phyloP scores from a whole-genome alignment of 2,113 vertebrate genomes.

The Sarotherodon lohbergeri region DNA sequence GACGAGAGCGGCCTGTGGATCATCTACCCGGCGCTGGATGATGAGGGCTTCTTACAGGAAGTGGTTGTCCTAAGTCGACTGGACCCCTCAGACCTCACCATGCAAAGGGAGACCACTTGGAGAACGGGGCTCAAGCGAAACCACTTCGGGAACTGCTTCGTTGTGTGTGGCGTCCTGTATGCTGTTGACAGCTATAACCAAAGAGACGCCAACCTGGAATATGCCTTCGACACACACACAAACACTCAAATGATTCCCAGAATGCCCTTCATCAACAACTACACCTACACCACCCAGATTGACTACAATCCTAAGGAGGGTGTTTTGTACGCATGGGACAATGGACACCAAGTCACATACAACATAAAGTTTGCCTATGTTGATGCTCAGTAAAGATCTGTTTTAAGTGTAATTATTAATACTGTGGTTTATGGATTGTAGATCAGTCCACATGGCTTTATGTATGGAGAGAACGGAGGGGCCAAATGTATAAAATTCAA shows the following conservation, averaged over 20 bases:
- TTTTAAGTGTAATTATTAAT: conserved; percentile 9
- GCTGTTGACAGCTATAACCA: conserved; percentile 89
- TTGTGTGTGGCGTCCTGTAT: conserved; percentile 94
- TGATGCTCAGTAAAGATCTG: conserved; percentile 48
- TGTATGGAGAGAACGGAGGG: background rate
- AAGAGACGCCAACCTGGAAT: conserved; percentile 86
- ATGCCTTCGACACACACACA: conserved; percentile 97
- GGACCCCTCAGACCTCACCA: conserved; percentile 85
- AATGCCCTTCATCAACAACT: conserved; percentile 91
- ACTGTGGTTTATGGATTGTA: conserved; percentile 80
- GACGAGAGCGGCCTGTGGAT: conserved; percentile 96
- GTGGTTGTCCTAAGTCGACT: conserved; percentile 90
- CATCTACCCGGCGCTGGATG: conserved; percentile 89
- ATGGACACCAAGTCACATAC: conserved; percentile 96
- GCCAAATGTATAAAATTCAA: conserved; percentile 29
- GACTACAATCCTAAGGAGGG: conserved; percentile 97
- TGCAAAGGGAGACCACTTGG: conserved; percentile 91
- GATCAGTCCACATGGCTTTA: conserved; percentile 78
- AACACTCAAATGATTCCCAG: conserved; percentile 93
- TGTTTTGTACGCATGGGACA: conserved; percentile 94
- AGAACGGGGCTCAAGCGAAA: conserved; percentile 86
- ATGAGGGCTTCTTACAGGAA: conserved; percentile 88
- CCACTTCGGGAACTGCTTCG: conserved; percentile 91
- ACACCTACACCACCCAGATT: conserved; percentile 90
- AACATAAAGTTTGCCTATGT: conserved; percentile 89